Conservation (phyloP, 2,888 invertebrate species). For the Lasioglossum zephyrum region DNA sequence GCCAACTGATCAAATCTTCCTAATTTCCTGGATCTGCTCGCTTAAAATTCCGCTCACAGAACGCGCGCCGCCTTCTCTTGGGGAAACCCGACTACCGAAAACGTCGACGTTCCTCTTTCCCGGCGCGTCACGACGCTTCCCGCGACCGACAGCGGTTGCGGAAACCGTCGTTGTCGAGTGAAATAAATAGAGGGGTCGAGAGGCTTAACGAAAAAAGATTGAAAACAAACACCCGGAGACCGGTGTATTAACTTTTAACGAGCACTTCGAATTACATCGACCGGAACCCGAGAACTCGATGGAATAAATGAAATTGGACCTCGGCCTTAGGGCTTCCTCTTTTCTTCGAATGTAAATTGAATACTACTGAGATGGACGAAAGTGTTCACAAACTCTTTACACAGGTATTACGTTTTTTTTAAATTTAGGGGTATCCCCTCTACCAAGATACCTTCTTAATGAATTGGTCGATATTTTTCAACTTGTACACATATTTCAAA, state of each 20-base stretch:
- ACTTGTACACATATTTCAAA: not conserved
- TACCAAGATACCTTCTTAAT: not conserved
- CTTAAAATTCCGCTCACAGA: constrained; percentile 75
- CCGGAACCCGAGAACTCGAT: not conserved
- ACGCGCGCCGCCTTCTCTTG: constrained; percentile 35
- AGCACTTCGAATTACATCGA: constrained; percentile 54
- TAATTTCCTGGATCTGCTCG: constrained; percentile 78
- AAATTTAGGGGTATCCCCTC: not conserved
- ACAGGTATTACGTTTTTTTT: too few species aligned
- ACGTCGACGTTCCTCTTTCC: constrained; percentile 19
- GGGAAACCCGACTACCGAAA: constrained; percentile 16
- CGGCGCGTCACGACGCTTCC: not conserved
- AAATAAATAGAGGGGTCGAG: constrained; percentile 21
- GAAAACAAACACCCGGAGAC: constrained; percentile 61
- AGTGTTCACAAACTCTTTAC: not conserved
- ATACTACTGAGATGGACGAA: not conserved
- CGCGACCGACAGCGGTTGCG: constrained; percentile 43
- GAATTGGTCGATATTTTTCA: not conserved
- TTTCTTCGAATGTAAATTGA: not conserved
- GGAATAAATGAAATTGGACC: constrained; percentile 5
- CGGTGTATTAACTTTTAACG: constrained; percentile 73
- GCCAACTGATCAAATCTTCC: constrained; percentile 78
- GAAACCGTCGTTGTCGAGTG: constrained; percentile 47
- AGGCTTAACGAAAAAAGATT: constrained; percentile 35
- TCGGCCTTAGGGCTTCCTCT: too few species aligned